These are phyloP conservation scores for Asarcornis scutulata DNA, from an alignment of 2,113 vertebrate species.

Conservation along the genomic window DNA sequence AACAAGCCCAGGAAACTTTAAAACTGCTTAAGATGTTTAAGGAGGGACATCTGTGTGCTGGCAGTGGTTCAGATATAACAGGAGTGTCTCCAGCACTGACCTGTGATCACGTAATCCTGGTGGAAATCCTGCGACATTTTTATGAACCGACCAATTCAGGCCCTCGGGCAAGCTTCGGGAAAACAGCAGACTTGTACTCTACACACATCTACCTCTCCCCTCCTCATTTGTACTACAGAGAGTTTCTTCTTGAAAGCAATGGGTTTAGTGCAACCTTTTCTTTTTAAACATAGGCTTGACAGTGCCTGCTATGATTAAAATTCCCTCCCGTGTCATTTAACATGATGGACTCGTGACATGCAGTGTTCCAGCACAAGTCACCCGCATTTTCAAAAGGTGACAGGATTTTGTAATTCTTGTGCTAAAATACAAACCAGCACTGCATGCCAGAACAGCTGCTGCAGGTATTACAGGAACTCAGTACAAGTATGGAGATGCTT, in stretches of 20 bases:
- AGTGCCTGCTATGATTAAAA: neutral
- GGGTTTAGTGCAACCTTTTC: neutral
- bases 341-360: neutral
- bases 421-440: neutral
- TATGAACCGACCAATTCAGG: neutral
- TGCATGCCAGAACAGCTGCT: neutral
- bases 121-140: neutral
- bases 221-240: neutral
- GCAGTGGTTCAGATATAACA: neutral
- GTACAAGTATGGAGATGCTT: neutral
- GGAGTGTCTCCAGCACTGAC: neutral
- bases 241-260: neutral
- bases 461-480: neutral
- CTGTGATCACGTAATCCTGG: neutral
- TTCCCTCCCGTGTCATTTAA: neutral
- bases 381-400: neutral
- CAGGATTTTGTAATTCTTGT: neutral
- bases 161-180: neutral
- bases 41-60: neutral
- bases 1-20: neutral
- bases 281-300: too few relatives aligned
- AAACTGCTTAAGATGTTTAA: neutral
- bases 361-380: neutral
- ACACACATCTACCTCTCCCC: neutral
- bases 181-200: neutral